These are phyloP conservation scores for Mycteria americana DNA, from an alignment of 2,797 vertebrate genomes.

Conservation along the genomic window DNA sequence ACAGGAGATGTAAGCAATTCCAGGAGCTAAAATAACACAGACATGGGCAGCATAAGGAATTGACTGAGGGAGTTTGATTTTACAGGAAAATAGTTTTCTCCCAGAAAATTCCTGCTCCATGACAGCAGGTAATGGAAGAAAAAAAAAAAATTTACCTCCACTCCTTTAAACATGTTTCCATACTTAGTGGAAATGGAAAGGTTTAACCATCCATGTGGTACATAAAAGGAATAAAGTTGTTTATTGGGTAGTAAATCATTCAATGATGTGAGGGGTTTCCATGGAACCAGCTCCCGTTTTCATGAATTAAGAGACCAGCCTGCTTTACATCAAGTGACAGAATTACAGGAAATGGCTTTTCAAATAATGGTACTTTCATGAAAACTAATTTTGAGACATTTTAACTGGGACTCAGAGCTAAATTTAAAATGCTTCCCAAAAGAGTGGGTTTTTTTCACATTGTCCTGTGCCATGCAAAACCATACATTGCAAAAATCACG, in stretches of 20 bases:
- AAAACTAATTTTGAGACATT: conserved; percentile 7
- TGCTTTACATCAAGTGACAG: neutral
- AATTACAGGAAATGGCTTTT: conserved; percentile 23
- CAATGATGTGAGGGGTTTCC: neutral
- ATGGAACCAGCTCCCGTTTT: neutral
- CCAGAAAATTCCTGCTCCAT: neutral
- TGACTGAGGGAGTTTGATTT: neutral
- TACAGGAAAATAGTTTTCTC: neutral
- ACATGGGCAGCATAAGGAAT: neutral
- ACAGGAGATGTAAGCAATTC: neutral
- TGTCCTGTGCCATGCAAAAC: neutral
- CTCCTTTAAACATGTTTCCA: neutral
- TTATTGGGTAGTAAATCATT: conserved; percentile 4
- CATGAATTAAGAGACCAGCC: neutral
- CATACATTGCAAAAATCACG: neutral
- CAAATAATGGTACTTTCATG: neutral
- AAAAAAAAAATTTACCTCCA: neutral
- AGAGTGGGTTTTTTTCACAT: neutral
- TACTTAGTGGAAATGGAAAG: neutral
- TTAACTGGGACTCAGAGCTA: neutral
- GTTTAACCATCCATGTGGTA: neutral
- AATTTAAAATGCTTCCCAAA: neutral
- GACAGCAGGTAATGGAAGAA: neutral
- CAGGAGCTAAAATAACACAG: neutral
- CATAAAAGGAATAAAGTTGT: neutral